Base-by-base conservation (phyloP, 2,797 vertebrate species). In the Neostethus bicornis region DNA sequence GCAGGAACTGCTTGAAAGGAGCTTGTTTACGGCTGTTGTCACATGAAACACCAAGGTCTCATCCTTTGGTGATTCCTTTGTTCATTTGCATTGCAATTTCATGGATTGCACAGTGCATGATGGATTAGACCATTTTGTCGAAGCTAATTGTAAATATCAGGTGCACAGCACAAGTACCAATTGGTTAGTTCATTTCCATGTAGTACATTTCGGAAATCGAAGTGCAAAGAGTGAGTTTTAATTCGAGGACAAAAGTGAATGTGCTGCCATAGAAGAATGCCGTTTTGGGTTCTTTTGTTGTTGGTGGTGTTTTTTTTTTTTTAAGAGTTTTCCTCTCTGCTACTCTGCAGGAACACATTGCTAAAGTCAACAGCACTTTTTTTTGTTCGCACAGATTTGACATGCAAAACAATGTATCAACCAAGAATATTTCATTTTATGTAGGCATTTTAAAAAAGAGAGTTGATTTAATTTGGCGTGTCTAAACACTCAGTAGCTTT, bases 21-120 rank as follows among this genome's bases (percentile, higher is more conserved):
- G 25, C 42, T 19, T n/a, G 12, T 43, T 39, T 39, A 10, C 20
- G 10, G 19, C 50, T 5, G 45, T 59, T 53, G 35, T 46, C 58
- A 61, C 46, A 21, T 37, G 9, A 43, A 61, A 49, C 25, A 24
- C 3, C 28, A 42, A 0, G 4, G 16, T 38, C 19, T 51, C 43
- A 44, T 57, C n/a, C 26, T 28, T 9, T 48, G 28, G 8, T 28
- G 24, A 16, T 53, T 61, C 21, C 44, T 58, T 41, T 63, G 28
- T 70, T 73, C 25, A 56, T 70, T 70, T 58, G 32, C 47, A 66
- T 23, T 52, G 32, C 47, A 32, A 67, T 50, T 54, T 17, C 14
- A 51, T 43, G 42, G 34, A 68, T 60, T 62, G 77, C 32, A 25
- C 3, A 7, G 11, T 46, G 39, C 17, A 24, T 7, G 11, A 32